Conservation (phyloP, 2,888 invertebrate genomes). For the Tuberolachnus salignus region DNA sequence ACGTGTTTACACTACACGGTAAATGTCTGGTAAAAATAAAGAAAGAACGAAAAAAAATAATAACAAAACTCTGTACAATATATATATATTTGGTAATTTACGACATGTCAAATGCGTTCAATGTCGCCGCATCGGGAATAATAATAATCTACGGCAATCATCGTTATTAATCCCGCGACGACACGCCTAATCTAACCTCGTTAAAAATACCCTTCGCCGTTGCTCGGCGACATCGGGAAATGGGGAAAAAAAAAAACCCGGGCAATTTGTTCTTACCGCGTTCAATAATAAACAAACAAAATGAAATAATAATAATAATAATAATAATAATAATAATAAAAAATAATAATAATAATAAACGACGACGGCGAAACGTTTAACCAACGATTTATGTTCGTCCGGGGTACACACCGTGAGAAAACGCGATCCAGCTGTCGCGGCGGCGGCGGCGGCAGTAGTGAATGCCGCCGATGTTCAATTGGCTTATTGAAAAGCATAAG, state of each 20-base stretch:
- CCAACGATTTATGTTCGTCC: constrained; percentile 38
- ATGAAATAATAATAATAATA: constrained; percentile 22
- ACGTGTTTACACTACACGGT: no score
- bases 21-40: no score
- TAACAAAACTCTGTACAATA: not conserved
- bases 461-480: constrained; percentile 31
- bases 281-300: constrained; percentile 38
- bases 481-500: constrained; percentile 45
- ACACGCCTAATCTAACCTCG: not conserved
- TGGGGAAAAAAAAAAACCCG: not conserved
- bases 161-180: not conserved
- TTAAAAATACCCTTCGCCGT: constrained; percentile 2
- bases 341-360: constrained; percentile 6
- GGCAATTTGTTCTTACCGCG: not conserved
- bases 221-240: constrained; percentile 2
- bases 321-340: not conserved
- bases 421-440: constrained; percentile 29
- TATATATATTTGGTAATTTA: not conserved
- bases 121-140: not conserved
- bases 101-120: not conserved
- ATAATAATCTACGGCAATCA: not conserved
- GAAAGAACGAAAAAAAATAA: not conserved
- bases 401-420: constrained; percentile 23
- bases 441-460: not conserved
- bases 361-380: constrained; percentile 18